Conservation (phyloP, 2,797 vertebrate genomes). For the Pipistrellus nathusii region DNA sequence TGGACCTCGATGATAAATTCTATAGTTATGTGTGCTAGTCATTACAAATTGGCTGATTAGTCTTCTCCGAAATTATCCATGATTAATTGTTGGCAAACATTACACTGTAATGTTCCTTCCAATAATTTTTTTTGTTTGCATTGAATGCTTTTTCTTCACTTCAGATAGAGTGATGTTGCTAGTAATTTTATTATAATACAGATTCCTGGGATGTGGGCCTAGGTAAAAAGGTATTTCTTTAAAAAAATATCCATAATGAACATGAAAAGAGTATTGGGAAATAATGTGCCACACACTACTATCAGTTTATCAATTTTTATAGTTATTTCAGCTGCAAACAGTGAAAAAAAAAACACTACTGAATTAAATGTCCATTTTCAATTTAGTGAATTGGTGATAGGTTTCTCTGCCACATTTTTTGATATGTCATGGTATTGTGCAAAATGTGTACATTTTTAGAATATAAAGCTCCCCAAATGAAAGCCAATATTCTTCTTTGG, state of each 20-base stretch:
- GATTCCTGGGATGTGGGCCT: not conserved
- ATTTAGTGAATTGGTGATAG: not conserved
- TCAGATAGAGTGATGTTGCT: not conserved
- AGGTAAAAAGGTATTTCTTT: constrained; percentile 34
- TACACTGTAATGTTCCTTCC: not conserved
- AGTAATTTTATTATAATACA: constrained; percentile 19
- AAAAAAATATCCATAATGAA: not conserved
- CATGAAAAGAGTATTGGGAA: not conserved
- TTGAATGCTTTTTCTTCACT: not conserved
- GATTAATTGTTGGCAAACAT: not conserved
- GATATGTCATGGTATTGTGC: not conserved
- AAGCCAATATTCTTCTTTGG: not conserved
- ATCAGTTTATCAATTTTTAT: not conserved
- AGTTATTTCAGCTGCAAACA: not conserved
- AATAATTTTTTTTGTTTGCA: not conserved
- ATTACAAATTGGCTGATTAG: not conserved
- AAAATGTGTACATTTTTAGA: not conserved
- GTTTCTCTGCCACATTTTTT: not conserved
- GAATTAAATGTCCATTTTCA: constrained; percentile 21
- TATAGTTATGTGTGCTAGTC: not conserved
- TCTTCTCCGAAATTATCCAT: constrained; percentile 39
- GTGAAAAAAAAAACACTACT: not conserved
- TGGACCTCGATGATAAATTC: not conserved
- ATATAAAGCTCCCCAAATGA: not conserved
- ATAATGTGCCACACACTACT: not conserved